A percentile compares a stretch with the other conserved stretches of the same genome.
phyloP scores from a whole-genome alignment of 2,113 vertebrate species.

The Cyrtonyx montezumae region DNA sequence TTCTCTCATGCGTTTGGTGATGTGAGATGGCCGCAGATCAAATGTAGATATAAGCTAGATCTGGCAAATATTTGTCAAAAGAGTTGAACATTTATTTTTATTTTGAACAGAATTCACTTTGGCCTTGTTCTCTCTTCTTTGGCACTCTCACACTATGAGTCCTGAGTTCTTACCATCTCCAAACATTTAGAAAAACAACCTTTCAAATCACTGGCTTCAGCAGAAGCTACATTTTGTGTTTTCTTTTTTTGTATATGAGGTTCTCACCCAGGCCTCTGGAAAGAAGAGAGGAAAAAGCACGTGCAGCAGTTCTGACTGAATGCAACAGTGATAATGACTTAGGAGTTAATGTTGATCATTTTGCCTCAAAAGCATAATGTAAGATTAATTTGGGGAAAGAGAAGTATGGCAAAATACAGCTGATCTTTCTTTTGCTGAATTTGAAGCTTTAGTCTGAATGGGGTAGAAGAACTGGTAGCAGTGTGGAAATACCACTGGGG shows the following conservation, averaged over 20 bases:
- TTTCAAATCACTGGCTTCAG: background rate
- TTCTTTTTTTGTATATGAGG: background rate
- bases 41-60: background rate
- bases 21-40: background rate
- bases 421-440: background rate
- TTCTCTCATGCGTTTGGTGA: background rate
- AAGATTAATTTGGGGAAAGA: background rate
- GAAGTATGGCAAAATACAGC: background rate
- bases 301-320: background rate
- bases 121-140: background rate
- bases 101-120: background rate
- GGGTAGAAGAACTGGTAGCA: background rate
- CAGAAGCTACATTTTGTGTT: background rate
- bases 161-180: background rate
- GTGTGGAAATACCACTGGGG: background rate
- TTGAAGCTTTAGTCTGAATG: background rate
- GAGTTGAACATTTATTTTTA: background rate
- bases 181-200: background rate
- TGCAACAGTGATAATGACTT: rapidly evolving
- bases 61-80: background rate
- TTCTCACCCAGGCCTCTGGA: background rate
- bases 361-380: background rate
- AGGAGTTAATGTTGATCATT: background rate
- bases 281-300: background rate
- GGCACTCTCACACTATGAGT: background rate